These are phyloP conservation scores for Ecliptopera silaceata DNA, from an alignment of 2,888 invertebrate genomes.

Conservation along the genomic window DNA sequence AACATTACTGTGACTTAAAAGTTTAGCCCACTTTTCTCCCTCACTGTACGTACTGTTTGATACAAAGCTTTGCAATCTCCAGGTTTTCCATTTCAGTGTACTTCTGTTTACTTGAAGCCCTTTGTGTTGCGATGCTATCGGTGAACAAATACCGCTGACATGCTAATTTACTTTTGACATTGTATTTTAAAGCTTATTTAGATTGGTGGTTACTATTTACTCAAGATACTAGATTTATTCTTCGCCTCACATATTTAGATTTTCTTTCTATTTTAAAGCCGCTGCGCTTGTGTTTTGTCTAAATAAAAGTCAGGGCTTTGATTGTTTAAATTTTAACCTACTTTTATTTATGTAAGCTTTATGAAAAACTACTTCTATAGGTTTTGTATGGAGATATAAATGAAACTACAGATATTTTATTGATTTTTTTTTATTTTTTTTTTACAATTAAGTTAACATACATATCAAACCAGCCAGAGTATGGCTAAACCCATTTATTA, in stretches of 20 bases:
- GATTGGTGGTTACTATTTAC: background rate
- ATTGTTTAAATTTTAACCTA: too few species aligned
- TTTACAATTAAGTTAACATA: slow-evolving; percentile 84
- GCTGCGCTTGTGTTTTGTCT: too few species aligned
- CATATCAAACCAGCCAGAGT: slow-evolving; percentile 83
- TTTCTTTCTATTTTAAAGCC: too few species aligned
- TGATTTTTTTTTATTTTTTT: slow-evolving; percentile 67
- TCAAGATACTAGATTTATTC: too few species aligned
- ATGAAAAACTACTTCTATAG: too few species aligned
- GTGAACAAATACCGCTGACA: slow-evolving; percentile 13
- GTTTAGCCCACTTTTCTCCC: slow-evolving; percentile 4
- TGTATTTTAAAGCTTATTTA: background rate
- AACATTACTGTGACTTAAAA: background rate
- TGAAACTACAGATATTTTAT: slow-evolving; percentile 66
- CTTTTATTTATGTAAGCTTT: too few species aligned
- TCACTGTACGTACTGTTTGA: background rate
- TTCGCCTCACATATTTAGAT: too few species aligned
- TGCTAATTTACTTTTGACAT: slow-evolving; percentile 15
- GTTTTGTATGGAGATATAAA: slow-evolving; percentile 45
- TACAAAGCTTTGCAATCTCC: slow-evolving; percentile 19
- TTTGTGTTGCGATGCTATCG: slow-evolving; percentile 15
- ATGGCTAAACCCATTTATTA: slow-evolving; percentile 83
- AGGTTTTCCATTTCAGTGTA: background rate
- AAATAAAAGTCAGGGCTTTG: too few species aligned
- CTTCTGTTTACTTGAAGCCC: slow-evolving; percentile 14